Percentiles rank a stretch among this genome's conserved stretches.
These are phyloP conservation scores for Zaprionus obscuricornis DNA, from an alignment of 2,888 invertebrate genomes.

Conservation along the genomic window DNA sequence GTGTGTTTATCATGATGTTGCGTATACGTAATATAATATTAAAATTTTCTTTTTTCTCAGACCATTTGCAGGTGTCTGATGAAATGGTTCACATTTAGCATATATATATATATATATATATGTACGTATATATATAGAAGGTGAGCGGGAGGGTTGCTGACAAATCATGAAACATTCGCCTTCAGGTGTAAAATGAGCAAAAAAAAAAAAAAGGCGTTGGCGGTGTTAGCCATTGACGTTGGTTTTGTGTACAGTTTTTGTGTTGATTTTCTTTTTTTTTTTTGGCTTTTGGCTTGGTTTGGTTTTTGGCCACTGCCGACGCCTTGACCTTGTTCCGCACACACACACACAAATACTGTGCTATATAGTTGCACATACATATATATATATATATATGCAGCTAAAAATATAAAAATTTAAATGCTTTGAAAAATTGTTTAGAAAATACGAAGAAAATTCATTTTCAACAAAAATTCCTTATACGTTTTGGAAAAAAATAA, in stretches of 20 bases:
- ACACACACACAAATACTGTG: constrained; percentile 29
- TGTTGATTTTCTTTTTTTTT: constrained; percentile 1
- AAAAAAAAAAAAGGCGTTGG: constrained; percentile 30
- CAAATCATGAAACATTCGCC: constrained; percentile 18
- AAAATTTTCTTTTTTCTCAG: constrained; percentile 33
- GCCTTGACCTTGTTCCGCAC: constrained; percentile 72
- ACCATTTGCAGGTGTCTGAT: constrained; percentile 36
- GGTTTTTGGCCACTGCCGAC: constrained; percentile 38
- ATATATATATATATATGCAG: constrained; percentile 6
- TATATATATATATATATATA: constrained; percentile 10
- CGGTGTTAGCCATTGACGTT: constrained; percentile 19
- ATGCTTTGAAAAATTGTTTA: too few relatives aligned
- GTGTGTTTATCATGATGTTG: not conserved
- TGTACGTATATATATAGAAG: not conserved
- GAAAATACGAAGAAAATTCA: too few relatives aligned
- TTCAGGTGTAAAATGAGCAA: constrained; percentile 55
- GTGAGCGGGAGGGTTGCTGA: not conserved
- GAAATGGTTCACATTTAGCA: not conserved
- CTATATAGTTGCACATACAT: too few relatives aligned
- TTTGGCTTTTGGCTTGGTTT: constrained; percentile 8
- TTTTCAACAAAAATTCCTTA: too few relatives aligned
- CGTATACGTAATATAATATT: constrained; percentile 38
- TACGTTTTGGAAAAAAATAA: too few relatives aligned
- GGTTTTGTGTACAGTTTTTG: constrained; percentile 17
- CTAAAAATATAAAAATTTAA: too few relatives aligned